Conservation (phyloP, 2,797 vertebrate species). For the Myotis myotis region DNA sequence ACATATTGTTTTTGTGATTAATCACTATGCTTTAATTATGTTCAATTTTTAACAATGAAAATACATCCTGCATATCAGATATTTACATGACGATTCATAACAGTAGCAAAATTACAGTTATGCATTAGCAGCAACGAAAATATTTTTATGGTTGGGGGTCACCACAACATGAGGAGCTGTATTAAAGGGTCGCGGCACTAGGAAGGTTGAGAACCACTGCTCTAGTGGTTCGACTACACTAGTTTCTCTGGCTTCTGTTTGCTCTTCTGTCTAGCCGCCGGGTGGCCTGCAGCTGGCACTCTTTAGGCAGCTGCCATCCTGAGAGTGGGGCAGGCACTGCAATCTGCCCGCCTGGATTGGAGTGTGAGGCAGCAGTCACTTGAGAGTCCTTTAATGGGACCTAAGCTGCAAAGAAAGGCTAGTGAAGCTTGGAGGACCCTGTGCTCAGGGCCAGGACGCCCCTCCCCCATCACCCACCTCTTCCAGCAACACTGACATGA, state of each 20-base stretch:
- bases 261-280: neutral
- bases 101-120: too few species aligned
- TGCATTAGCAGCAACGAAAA: too few species aligned
- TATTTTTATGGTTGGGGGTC: too few species aligned
- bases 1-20: too few species aligned
- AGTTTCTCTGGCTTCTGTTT: neutral
- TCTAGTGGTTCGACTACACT: neutral
- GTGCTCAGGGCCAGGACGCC: neutral
- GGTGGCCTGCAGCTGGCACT: neutral
- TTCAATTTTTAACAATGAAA: too few species aligned
- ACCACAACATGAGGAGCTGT: too few species aligned
- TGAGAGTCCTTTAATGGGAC: neutral
- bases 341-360: neutral
- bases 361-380: neutral
- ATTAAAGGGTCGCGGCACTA: too few species aligned
- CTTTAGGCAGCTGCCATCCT: neutral
- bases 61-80: too few species aligned
- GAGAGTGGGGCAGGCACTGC: neutral
- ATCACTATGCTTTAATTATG: too few species aligned
- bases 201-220: too few species aligned
- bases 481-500: neutral
- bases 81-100: too few species aligned
- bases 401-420: neutral
- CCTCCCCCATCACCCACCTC: neutral
- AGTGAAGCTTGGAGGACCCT: neutral